Conservation (phyloP, 1,140 invertebrate species). For the Oryctes rhinoceros region DNA sequence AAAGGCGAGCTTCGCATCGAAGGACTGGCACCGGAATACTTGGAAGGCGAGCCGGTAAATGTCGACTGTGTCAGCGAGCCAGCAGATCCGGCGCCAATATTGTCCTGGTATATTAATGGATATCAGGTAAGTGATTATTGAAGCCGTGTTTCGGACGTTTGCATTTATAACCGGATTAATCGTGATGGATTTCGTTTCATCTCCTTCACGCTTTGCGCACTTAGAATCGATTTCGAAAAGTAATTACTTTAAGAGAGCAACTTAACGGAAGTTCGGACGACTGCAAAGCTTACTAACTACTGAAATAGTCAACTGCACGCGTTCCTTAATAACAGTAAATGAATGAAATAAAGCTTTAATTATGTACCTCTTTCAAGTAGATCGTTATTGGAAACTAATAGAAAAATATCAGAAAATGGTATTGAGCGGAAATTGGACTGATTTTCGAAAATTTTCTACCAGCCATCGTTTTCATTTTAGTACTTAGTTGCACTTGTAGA, state of each 20-base stretch:
- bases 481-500: too few species aligned
- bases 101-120: slow-evolving; percentile 71
- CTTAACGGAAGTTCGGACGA: not conserved
- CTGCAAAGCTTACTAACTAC: too few species aligned
- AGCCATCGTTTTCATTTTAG: too few species aligned
- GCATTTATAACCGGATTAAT: slow-evolving; percentile 40
- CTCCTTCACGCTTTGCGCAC: not conserved
- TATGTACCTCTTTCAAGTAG: too few species aligned
- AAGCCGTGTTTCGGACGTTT: slow-evolving; percentile 37
- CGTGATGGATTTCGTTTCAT: slow-evolving; percentile 3
- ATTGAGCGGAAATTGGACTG: too few species aligned
- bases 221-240: not conserved
- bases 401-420: too few species aligned
- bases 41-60: slow-evolving; percentile 66
- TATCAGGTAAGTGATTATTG: slow-evolving; percentile 48
- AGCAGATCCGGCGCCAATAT: slow-evolving; percentile 67
- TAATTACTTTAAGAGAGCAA: slow-evolving; percentile 10
- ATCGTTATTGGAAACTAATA: too few species aligned
- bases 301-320: too few species aligned
- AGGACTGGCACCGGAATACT: slow-evolving; percentile 64
- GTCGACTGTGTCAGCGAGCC: slow-evolving; percentile 69
- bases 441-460: too few species aligned
- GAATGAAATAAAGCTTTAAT: too few species aligned
- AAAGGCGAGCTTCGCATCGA: slow-evolving; percentile 66
- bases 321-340: too few species aligned